Conservation (phyloP, 1,140 invertebrate species). For the Listronotus oregonensis region DNA sequence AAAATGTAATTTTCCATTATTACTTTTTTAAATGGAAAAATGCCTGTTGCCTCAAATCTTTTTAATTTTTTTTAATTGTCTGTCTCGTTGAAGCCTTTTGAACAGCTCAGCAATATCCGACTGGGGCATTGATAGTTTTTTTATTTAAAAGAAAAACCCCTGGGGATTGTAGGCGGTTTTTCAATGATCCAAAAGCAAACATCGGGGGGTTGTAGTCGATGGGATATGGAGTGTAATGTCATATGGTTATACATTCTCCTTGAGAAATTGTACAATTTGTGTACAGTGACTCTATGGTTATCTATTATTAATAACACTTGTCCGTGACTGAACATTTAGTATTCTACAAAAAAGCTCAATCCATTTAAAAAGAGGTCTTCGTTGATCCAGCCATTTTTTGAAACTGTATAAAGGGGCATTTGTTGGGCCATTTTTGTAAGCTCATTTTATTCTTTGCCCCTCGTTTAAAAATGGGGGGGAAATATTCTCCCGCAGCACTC, state of each 20-base stretch:
- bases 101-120: constrained; percentile 50
- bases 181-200: constrained; percentile 42
- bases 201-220: constrained; percentile 53
- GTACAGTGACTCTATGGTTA: constrained; percentile 39
- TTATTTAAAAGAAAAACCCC: constrained; percentile 27
- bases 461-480: constrained; percentile 11
- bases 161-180: constrained; percentile 18
- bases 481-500: no score
- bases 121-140: constrained; percentile 25
- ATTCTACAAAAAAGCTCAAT: constrained; percentile 17
- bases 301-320: constrained; percentile 48
- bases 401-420: no score
- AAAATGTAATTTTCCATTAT: background rate
- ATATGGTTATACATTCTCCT: constrained; percentile 16
- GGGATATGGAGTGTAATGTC: constrained; percentile 30
- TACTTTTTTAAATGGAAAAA: constrained; percentile 37
- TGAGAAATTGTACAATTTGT: constrained; percentile 26
- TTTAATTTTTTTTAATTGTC: constrained; percentile 44
- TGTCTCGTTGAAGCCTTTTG: constrained; percentile 49
- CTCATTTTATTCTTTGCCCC: constrained; percentile 4
- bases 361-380: constrained; percentile 11
- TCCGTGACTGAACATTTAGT: constrained; percentile 15
- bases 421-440: no score
- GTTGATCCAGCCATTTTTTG: background rate
- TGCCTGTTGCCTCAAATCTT: constrained; percentile 37